Evolutionary conservation across 2,888 invertebrate genomes (phyloP).

Genomic region (Leptopilina syphax): DNA sequence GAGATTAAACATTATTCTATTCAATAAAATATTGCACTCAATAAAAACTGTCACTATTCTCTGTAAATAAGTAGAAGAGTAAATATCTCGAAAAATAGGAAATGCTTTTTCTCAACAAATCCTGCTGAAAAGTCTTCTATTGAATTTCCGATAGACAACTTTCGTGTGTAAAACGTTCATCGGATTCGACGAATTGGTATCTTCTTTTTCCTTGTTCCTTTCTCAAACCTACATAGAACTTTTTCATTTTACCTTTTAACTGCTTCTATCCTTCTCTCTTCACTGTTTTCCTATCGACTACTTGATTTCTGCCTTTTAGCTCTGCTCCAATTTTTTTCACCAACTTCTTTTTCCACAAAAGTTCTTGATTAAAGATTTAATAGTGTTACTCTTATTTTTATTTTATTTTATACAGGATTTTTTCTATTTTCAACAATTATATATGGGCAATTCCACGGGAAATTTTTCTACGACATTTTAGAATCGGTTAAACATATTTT

Average conservation of each 20-base stretch:
- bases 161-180: constrained; percentile 32
- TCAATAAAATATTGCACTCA: constrained; percentile 5
- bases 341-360: constrained; percentile 18
- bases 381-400: constrained; percentile 17
- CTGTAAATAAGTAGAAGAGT: constrained; percentile 10
- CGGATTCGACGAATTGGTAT: constrained; percentile 25
- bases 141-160: constrained; percentile 32
- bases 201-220: constrained; percentile 15
- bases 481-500: too few relatives aligned
- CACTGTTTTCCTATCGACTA: constrained; percentile 23
- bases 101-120: constrained; percentile 27
- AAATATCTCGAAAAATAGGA: constrained; percentile 17
- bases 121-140: constrained; percentile 20
- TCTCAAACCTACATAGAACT: constrained; percentile 33
- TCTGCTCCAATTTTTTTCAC: constrained; percentile 10
- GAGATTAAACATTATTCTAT: constrained; percentile 43
- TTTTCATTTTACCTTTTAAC: constrained; percentile 24
- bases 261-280: constrained; percentile 12
- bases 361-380: constrained; percentile 35
- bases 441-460: too few relatives aligned
- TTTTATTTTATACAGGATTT: background rate
- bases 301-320: constrained; percentile 23
- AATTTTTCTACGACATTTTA: too few relatives aligned
- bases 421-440: background rate
- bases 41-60: constrained; percentile 11